Conservation (phyloP, 2,113 vertebrate species). For the Cynocephalus volans region DNA sequence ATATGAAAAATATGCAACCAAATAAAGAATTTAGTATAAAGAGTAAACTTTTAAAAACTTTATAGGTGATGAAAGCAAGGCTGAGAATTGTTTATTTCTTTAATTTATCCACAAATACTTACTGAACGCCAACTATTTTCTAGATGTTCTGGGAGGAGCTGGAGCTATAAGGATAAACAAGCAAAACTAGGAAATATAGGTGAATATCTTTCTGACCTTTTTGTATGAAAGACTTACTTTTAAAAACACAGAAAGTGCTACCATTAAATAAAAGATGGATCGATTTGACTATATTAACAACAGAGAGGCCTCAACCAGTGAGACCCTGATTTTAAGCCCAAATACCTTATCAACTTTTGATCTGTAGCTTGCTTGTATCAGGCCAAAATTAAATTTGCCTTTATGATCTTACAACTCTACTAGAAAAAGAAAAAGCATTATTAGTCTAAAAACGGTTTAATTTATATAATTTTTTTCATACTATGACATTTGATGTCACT, state of each 20-base stretch:
- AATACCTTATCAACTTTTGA: neutral
- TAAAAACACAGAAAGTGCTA: neutral
- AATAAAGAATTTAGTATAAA: neutral
- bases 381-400: neutral
- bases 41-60: neutral
- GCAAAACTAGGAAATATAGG: neutral
- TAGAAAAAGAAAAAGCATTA: neutral
- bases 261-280: neutral
- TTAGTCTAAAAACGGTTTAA: slow-evolving; percentile 8
- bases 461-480: slow-evolving; percentile 2
- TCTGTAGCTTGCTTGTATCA: neutral
- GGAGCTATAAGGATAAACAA: neutral
- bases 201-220: neutral
- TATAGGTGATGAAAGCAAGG: neutral
- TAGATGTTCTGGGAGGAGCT: neutral
- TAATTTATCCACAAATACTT: neutral
- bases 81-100: neutral
- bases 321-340: neutral
- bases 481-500: neutral
- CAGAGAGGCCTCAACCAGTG: neutral
- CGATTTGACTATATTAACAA: neutral
- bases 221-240: neutral
- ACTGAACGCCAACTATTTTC: neutral
- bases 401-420: neutral
- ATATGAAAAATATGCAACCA: neutral